Evolutionary conservation across 1,140 invertebrate species (phyloP).

Genomic region (Samia ricini): DNA sequence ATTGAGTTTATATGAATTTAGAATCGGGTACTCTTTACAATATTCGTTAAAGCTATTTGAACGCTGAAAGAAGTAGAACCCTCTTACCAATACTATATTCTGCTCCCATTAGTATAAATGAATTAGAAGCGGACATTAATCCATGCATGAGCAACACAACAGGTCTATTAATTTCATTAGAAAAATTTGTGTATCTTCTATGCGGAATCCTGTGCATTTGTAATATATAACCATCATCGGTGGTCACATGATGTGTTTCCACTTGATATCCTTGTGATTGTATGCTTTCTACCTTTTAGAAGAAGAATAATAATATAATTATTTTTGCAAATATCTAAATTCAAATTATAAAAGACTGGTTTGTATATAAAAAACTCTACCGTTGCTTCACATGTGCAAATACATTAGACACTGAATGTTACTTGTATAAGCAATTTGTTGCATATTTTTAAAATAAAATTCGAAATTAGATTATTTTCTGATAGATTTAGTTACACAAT

Average conservation of each 20-base stretch:
- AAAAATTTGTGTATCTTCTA: slow-evolving; percentile 22
- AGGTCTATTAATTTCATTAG: slow-evolving; percentile 35
- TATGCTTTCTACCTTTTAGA: slow-evolving; percentile 46
- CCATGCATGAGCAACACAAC: slow-evolving; percentile 83
- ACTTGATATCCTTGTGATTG: slow-evolving; percentile 77
- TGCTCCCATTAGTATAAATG: slow-evolving; percentile 72
- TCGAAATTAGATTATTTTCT: no score
- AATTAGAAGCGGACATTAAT: slow-evolving; percentile 77
- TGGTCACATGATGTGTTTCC: slow-evolving; percentile 75
- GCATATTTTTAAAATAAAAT: no score
- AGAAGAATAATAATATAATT: neutral
- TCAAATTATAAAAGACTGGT: neutral
- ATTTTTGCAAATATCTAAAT: neutral
- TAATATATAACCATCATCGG: slow-evolving; percentile 80
- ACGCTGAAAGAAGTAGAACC: neutral
- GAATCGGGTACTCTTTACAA: no score
- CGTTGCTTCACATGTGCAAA: no score
- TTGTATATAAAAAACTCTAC: no score
- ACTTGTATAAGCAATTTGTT: no score
- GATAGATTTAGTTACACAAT: no score
- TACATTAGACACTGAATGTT: no score
- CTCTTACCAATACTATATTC: slow-evolving; percentile 42
- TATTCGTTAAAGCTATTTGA: neutral
- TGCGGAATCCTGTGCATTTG: slow-evolving; percentile 78
- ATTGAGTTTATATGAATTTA: no score